Conservation (phyloP, 2,113 vertebrate genomes). For the Callaeas wilsoni region DNA sequence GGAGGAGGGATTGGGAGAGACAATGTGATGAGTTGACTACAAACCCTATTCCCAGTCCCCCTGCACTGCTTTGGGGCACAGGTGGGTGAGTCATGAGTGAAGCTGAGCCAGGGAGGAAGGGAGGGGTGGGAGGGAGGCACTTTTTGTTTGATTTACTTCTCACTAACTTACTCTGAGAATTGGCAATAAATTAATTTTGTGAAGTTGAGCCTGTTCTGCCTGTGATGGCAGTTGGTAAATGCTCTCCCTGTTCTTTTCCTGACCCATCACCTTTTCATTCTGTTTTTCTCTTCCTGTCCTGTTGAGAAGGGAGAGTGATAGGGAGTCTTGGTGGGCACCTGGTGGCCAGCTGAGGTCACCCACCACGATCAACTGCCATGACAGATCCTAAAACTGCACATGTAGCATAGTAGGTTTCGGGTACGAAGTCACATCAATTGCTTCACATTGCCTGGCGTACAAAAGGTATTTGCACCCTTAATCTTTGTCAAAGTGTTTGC, state of each 20-base stretch:
- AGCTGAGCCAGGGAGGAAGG: neutral
- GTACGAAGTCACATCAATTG: neutral
- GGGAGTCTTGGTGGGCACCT: neutral
- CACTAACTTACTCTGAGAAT: neutral
- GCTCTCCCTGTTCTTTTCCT: neutral
- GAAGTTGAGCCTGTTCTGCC: neutral
- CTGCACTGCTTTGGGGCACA: neutral
- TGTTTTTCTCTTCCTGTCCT: neutral
- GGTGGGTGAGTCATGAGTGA: neutral
- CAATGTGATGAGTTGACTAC: neutral
- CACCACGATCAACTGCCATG: neutral
- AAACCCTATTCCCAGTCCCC: neutral
- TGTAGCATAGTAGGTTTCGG: rapidly evolving
- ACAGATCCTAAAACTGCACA: neutral
- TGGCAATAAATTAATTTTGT: neutral
- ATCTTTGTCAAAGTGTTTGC: neutral
- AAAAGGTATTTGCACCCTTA: neutral
- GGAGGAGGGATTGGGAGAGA: neutral
- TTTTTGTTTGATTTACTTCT: neutral
- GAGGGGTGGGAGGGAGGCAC: rapidly evolving
- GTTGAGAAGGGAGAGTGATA: neutral
- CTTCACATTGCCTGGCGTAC: neutral
- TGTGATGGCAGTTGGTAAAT: rapidly evolving
- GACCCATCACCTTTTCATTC: neutral
- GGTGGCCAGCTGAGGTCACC: neutral